Conservation (phyloP, 2,113 vertebrate genomes). For the Pycnonotus jocosus region DNA sequence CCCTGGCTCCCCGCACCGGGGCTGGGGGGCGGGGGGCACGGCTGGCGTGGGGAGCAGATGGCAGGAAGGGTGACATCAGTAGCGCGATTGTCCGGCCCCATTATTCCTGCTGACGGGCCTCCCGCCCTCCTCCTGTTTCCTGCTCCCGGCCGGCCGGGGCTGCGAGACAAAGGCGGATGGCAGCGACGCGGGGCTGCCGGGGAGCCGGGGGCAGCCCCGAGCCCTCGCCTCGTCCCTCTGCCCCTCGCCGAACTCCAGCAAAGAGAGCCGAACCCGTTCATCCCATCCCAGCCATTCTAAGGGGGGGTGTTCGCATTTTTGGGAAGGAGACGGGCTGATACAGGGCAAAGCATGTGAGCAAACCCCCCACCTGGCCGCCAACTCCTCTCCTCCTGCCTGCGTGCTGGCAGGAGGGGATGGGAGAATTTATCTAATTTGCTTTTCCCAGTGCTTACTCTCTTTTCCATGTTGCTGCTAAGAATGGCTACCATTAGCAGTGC, state of each 20-base stretch:
- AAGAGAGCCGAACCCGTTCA: not conserved
- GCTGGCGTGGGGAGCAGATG: constrained; percentile 58
- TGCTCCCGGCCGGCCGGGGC: constrained; percentile 9
- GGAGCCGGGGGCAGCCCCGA: not conserved
- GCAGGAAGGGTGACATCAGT: constrained; percentile 72
- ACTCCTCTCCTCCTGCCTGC: fast-evolving
- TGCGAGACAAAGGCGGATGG: constrained; percentile 34
- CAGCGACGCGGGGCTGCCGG: not conserved
- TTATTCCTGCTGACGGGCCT: constrained; percentile 59
- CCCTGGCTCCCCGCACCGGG: not conserved
- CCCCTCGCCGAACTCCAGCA: not conserved
- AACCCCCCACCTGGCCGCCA: not conserved
- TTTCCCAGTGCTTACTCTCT: not conserved
- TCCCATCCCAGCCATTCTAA: fast-evolving
- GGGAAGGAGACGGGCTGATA: not conserved
- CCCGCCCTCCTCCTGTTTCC: constrained; percentile 59
- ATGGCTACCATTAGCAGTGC: not conserved
- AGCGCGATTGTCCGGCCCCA: constrained; percentile 50
- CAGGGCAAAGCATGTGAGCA: not conserved
- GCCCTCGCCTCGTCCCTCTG: not conserved
- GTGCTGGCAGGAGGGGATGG: fast-evolving
- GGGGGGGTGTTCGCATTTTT: fast-evolving
- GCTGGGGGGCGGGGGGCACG: not conserved
- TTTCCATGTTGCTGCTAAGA: not conserved
- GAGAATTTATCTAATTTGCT: not conserved